These are phyloP conservation scores for Spea bombifrons DNA, from an alignment of 2,113 vertebrate species.

Conservation along the genomic window DNA sequence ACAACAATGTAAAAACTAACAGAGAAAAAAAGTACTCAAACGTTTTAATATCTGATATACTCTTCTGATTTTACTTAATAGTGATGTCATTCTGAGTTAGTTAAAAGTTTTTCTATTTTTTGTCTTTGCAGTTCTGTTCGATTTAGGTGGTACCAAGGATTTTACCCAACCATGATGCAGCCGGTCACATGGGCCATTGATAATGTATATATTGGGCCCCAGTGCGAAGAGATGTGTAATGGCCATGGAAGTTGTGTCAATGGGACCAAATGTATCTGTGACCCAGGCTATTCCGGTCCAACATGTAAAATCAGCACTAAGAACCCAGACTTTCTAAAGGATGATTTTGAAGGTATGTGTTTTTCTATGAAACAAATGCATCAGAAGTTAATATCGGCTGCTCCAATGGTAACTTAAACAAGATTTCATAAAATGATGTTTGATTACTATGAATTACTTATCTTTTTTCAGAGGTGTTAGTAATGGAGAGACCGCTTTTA, in stretches of 20 bases:
- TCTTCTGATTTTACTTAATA: too few relatives aligned
- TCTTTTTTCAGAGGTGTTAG: too few relatives aligned
- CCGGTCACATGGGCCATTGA: slow-evolving; percentile 95
- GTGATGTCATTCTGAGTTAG: too few relatives aligned
- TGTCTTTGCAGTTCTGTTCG: slow-evolving; percentile 75
- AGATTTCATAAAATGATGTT: too few relatives aligned
- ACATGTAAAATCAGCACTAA: slow-evolving; percentile 85
- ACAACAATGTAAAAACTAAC: too few relatives aligned
- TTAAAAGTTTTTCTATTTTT: neutral
- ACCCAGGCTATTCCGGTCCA: slow-evolving; percentile 82
- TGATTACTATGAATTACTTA: too few relatives aligned
- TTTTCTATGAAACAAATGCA: neutral
- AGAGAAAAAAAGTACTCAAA: too few relatives aligned
- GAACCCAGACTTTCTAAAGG: slow-evolving; percentile 93
- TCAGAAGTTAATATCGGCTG: too few relatives aligned
- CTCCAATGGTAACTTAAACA: too few relatives aligned
- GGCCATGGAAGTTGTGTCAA: slow-evolving; percentile 88
- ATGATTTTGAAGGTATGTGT: slow-evolving; percentile 93
- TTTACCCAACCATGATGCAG: slow-evolving; percentile 78
- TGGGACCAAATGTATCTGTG: slow-evolving; percentile 86
- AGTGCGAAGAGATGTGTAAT: slow-evolving; percentile 94
- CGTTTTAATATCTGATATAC: too few relatives aligned
- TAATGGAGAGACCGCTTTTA: too few relatives aligned
- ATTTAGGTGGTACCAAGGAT: slow-evolving; percentile 98
- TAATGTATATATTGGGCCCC: slow-evolving; percentile 90